A percentile compares a stretch with the other conserved stretches of the same genome.
Conservation (phyloP, 1,140 invertebrate species). For the Tetragnatha versicolor region DNA sequence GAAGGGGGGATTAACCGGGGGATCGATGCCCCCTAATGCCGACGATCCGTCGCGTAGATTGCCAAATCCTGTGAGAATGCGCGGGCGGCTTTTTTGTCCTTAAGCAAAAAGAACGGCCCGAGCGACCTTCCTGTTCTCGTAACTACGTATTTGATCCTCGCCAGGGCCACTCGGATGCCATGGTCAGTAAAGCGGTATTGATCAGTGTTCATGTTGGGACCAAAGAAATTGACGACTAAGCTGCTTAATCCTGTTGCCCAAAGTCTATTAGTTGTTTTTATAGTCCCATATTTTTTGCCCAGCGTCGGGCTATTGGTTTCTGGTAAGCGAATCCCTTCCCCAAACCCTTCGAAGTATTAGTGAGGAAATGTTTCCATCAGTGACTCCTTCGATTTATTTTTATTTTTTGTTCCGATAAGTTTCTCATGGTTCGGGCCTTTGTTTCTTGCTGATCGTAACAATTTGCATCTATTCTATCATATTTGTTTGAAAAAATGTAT, state of each 20-base stretch:
- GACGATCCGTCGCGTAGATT: background rate
- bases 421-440: background rate
- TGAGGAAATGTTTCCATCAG: conserved; percentile 35
- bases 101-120: background rate
- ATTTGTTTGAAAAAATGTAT: no score
- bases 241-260: conserved; percentile 43
- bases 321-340: conserved; percentile 32
- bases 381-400: conserved; percentile 4
- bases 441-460: background rate
- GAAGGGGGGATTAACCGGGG: no score
- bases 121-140: background rate
- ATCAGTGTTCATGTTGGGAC: conserved; percentile 38
- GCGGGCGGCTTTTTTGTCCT: conserved; percentile 5
- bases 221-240: conserved; percentile 42
- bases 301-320: conserved; percentile 24
- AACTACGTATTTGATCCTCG: conserved; percentile 27
- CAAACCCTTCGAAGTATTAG: conserved; percentile 29
- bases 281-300: conserved; percentile 39
- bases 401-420: background rate
- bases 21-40: no score
- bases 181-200: conserved; percentile 31
- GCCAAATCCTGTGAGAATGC: conserved; percentile 10
- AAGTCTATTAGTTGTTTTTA: conserved; percentile 49
- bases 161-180: conserved; percentile 15
- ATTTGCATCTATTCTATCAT: no score